These are phyloP conservation scores for Corythucha ciliata DNA, from an alignment of 2,888 invertebrate species.

Conservation along the genomic window DNA sequence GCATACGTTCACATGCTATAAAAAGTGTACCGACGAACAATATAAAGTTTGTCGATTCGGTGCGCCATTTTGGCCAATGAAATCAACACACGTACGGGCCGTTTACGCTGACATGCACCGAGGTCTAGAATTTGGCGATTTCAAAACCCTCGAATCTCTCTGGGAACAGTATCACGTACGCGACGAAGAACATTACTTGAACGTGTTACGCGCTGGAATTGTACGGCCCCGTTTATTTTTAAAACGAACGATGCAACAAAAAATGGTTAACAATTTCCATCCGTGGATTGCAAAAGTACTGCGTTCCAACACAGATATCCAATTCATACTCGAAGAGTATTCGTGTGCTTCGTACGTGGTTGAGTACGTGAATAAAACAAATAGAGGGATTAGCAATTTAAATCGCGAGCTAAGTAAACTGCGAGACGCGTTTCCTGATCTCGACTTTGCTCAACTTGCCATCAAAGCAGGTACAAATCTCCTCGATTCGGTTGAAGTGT, in stretches of 20 bases:
- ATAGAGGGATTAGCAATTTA: slow-evolving; percentile 35
- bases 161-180: slow-evolving; percentile 3
- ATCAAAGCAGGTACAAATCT: slow-evolving; percentile 12
- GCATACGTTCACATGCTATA: slow-evolving; percentile 9
- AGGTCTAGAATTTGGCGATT: slow-evolving; percentile 9
- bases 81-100: slow-evolving; percentile 34
- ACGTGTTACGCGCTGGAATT: slow-evolving; percentile 35
- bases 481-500: slow-evolving; percentile 19
- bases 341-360: slow-evolving; percentile 24
- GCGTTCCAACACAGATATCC: slow-evolving; percentile 20
- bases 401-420: slow-evolving; percentile 3
- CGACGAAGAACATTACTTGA: slow-evolving; percentile 29
- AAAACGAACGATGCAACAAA: slow-evolving; percentile 31
- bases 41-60: slow-evolving; percentile 36
- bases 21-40: slow-evolving; percentile 30
- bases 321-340: slow-evolving; percentile 41
- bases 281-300: slow-evolving; percentile 32
- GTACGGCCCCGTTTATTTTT: slow-evolving; percentile 31
- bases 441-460: slow-evolving; percentile 20
- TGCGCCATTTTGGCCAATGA: slow-evolving; percentile 39
- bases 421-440: slow-evolving; percentile 23
- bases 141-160: neutral
- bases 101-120: slow-evolving; percentile 10
- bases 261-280: slow-evolving; percentile 34
- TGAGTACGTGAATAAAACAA: slow-evolving; percentile 39